Conservation (phyloP, 2,113 vertebrate genomes). For the Promerops cafer region DNA sequence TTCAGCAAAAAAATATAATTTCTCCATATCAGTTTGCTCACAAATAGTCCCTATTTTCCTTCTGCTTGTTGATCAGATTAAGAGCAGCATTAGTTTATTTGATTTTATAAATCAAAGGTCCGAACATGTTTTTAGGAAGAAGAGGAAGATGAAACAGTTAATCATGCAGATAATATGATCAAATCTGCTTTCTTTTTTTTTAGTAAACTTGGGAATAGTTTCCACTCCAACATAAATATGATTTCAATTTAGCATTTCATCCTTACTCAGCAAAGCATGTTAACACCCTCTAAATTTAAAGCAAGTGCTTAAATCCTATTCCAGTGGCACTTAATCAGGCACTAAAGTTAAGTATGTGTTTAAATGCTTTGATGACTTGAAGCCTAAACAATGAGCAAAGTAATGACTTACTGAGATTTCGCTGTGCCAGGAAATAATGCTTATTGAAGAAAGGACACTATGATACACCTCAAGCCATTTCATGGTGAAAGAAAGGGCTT, state of each 20-base stretch:
- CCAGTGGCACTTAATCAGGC: constrained; percentile 35
- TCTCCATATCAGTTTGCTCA: neutral
- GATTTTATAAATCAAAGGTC: neutral
- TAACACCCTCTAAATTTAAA: constrained; percentile 47
- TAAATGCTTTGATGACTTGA: constrained; percentile 48
- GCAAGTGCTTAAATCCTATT: constrained; percentile 36
- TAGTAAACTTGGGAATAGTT: neutral
- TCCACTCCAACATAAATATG: neutral
- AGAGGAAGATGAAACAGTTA: neutral
- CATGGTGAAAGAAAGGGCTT: neutral
- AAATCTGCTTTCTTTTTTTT: neutral
- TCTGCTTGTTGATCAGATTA: neutral
- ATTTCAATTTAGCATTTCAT: constrained; percentile 36
- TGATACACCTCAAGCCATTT: neutral
- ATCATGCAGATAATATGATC: neutral
- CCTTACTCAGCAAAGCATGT: constrained; percentile 36
- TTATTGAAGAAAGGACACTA: neutral
- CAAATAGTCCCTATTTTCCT: neutral
- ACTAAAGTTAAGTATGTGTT: constrained; percentile 38
- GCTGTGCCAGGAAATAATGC: neutral
- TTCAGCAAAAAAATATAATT: neutral
- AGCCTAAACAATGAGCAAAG: constrained; percentile 26
- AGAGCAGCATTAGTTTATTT: neutral
- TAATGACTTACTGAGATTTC: neutral
- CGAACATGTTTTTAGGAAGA: neutral